A percentile compares a stretch with the other conserved stretches of the same genome.
These are phyloP conservation scores for Anorthoa munda DNA, from an alignment of 2,888 invertebrate genomes.

Conservation along the genomic window DNA sequence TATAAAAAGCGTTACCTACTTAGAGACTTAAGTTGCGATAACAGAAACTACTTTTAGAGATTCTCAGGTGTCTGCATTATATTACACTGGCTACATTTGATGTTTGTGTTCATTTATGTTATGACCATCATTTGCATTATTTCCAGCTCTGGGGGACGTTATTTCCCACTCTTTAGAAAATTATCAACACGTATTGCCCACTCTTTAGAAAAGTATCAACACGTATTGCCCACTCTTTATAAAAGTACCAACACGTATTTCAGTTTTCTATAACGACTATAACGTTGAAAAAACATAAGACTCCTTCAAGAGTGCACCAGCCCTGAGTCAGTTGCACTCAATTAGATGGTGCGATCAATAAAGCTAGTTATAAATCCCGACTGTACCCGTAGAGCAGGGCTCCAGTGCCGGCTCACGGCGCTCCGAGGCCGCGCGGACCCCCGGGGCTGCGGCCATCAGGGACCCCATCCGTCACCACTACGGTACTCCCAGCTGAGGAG, in stretches of 20 bases:
- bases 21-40: too few relatives aligned
- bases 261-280: too few relatives aligned
- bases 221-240: too few relatives aligned
- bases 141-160: too few relatives aligned
- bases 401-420: neutral
- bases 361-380: conserved; percentile 53
- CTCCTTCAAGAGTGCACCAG: neutral
- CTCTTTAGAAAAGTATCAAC: neutral
- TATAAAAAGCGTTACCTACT: too few relatives aligned
- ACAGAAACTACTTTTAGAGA: too few relatives aligned
- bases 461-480: conserved; percentile 49
- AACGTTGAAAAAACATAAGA: too few relatives aligned
- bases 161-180: too few relatives aligned
- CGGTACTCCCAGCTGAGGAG: conserved; percentile 20
- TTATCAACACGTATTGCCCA: neutral
- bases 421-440: conserved; percentile 38
- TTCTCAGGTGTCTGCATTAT: too few relatives aligned
- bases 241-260: neutral
- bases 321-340: conserved; percentile 52
- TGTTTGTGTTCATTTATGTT: too few relatives aligned
- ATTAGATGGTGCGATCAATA: conserved; percentile 61
- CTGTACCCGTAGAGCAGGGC: conserved; percentile 7
- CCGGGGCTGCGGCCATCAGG: conserved; percentile 40
- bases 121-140: too few relatives aligned
- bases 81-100: too few relatives aligned